Base-by-base conservation (phyloP, 2,888 invertebrate species). In the Archaeoteleia sp. region DNA sequence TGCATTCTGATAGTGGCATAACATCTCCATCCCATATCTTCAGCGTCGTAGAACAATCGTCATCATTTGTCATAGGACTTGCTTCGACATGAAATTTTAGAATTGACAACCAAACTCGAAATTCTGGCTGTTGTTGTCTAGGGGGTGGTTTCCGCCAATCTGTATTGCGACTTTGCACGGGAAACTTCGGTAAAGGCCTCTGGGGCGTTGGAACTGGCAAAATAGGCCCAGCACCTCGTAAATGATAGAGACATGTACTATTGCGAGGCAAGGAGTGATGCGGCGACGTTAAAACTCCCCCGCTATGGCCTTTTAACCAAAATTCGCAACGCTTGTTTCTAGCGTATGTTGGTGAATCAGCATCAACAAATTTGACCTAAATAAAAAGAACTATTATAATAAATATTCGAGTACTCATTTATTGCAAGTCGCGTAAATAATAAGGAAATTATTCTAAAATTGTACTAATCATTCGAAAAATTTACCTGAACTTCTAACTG, bases 251-350 rank as follows among this genome's bases (percentile, higher is more conserved):
- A 81, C 96, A 96, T 5, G 95, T 95, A 14, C 94, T 95, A 82
- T 95, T 95, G 0, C 94, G 93, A 0, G 95, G 92, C 70, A 96
- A 86, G 1, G 95, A 93, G 86, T 96, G 95, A 73, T 91, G 89
- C 0, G 95, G 95, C 79, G 93, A 94, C 76, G 94, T 93, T 40
- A 95, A 81, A 2, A 93, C 87, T n/a, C 95, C 95, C 46, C 91
- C 91, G 1, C 91, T 91, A 0, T 92, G 91, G 2, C 94, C 94
- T 66, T 93, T 88, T 70, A 95, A 89, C 93, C 93, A 94, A 81
- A 95, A 95, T 82, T 95, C 95, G 81, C 95, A 95, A 63, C 93
- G 90, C 82, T 95, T 95, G 85, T 93, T 93, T 82, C 92, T 92
- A n/a, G 93, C 91, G 83, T 92, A 95, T 15, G 92, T 92, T 15